Evolutionary conservation across 2,113 vertebrate species (phyloP).

Genomic region (Lycocorax pyrrhopterus): DNA sequence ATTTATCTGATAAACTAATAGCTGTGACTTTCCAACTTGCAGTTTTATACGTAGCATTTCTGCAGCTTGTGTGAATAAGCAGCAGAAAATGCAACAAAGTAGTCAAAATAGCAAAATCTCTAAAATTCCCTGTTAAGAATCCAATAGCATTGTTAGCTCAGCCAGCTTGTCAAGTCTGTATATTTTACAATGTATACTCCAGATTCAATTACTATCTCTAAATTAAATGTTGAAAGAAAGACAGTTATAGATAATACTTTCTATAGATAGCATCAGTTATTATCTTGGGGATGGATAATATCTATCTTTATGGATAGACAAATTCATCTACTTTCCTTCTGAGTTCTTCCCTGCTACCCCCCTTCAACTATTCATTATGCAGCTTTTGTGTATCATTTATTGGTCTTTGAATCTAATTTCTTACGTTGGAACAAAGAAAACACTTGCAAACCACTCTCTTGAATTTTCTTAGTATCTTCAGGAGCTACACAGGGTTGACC

Average conservation of each 20-base stretch:
- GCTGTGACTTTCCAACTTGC: not conserved
- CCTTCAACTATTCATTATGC: not conserved
- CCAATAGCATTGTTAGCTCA: not conserved
- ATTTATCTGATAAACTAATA: not conserved
- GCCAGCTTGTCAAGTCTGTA: not conserved
- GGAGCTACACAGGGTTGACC: not conserved
- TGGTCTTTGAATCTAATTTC: not conserved
- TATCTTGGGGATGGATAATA: not conserved
- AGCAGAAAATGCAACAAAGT: not conserved
- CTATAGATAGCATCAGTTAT: constrained; percentile 28
- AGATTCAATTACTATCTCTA: not conserved
- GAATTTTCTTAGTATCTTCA: not conserved
- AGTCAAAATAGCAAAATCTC: not conserved
- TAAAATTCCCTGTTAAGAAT: not conserved
- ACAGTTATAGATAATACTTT: not conserved
- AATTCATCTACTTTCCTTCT: not conserved
- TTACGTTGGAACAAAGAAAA: not conserved
- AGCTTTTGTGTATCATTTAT: not conserved
- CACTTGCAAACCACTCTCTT: not conserved
- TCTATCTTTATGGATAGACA: not conserved
- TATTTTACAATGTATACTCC: not conserved
- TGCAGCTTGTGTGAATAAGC: not conserved
- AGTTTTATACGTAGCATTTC: not conserved
- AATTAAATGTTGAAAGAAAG: not conserved
- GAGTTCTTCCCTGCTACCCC: not conserved